A percentile compares a stretch with the other conserved stretches of the same genome.
These are phyloP conservation scores for Osmoderma eremita DNA, from an alignment of 2,888 invertebrate genomes.

Conservation along the genomic window DNA sequence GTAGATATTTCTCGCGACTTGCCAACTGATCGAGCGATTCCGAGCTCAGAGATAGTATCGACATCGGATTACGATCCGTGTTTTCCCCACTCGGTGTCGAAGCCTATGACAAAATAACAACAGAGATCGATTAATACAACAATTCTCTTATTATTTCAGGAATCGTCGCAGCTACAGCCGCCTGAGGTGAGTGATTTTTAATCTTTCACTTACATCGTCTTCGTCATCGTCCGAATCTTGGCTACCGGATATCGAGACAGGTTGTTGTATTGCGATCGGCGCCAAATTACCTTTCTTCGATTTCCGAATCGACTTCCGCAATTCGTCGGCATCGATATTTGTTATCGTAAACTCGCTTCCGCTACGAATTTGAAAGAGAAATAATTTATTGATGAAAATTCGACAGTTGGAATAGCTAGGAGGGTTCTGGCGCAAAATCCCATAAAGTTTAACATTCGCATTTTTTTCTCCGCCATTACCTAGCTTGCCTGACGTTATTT, in stretches of 20 bases:
- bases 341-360: slow-evolving; percentile 85
- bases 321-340: slow-evolving; percentile 87
- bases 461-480: too few relatives aligned
- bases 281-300: slow-evolving; percentile 70
- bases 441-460: too few relatives aligned
- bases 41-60: slow-evolving; percentile 78
- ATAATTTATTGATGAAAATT: too few relatives aligned
- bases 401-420: too few relatives aligned
- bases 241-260: slow-evolving; percentile 66
- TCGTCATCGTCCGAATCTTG: slow-evolving; percentile 81
- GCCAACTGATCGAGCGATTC: slow-evolving; percentile 72
- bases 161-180: neutral
- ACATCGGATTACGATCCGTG: slow-evolving; percentile 78
- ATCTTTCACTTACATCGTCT: slow-evolving; percentile 66
- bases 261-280: slow-evolving; percentile 59
- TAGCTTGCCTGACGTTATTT: too few relatives aligned
- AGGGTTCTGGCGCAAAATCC: too few relatives aligned
- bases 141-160: neutral
- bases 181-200: too few relatives aligned
- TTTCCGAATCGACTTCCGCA: slow-evolving; percentile 79
- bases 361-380: slow-evolving; percentile 49
- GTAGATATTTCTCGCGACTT: slow-evolving; percentile 70
- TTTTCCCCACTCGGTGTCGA: slow-evolving; percentile 86
- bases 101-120: slow-evolving; percentile 61
- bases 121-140: neutral